Percentiles rank a stretch among this genome's conserved stretches.
Conservation (phyloP, 2,113 vertebrate genomes). For the Apaloderma vittatum region DNA sequence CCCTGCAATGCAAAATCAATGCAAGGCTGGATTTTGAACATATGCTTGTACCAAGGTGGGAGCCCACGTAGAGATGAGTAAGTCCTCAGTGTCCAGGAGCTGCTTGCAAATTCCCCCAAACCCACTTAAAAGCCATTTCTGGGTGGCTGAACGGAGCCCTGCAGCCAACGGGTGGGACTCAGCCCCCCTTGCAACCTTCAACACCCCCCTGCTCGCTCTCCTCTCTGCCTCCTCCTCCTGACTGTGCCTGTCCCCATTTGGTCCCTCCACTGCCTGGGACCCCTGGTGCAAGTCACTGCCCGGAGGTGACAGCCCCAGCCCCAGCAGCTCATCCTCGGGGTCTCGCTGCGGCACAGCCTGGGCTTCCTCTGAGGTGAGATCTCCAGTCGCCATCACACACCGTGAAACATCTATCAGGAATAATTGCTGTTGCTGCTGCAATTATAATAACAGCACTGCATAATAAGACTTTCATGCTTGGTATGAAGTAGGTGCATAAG, state of each 20-base stretch:
- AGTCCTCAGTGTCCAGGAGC: not conserved
- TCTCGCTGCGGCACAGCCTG: fast-evolving
- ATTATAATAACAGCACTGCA: not conserved
- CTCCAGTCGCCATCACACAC: fast-evolving
- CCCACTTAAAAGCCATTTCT: not conserved
- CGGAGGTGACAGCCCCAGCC: not conserved
- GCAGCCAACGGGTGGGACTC: fast-evolving
- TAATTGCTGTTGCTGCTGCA: not conserved
- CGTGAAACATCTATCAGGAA: not conserved
- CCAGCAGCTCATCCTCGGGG: fast-evolving
- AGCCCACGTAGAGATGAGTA: not conserved
- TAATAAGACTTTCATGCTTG: not conserved
- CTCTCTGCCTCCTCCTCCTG: not conserved
- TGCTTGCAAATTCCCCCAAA: not conserved
- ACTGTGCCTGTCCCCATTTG: fast-evolving
- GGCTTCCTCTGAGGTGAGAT: not conserved
- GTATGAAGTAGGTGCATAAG: not conserved
- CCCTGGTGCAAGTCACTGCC: not conserved
- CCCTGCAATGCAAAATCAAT: fast-evolving
- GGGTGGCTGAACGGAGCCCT: not conserved
- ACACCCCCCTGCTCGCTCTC: no score
- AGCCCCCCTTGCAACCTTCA: not conserved
- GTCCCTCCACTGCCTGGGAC: not conserved
- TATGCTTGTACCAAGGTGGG: not conserved
- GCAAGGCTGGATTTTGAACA: not conserved